These are phyloP conservation scores for Ichneumoninae sp. DNA, from an alignment of 2,888 invertebrate genomes.

Conservation along the genomic window DNA sequence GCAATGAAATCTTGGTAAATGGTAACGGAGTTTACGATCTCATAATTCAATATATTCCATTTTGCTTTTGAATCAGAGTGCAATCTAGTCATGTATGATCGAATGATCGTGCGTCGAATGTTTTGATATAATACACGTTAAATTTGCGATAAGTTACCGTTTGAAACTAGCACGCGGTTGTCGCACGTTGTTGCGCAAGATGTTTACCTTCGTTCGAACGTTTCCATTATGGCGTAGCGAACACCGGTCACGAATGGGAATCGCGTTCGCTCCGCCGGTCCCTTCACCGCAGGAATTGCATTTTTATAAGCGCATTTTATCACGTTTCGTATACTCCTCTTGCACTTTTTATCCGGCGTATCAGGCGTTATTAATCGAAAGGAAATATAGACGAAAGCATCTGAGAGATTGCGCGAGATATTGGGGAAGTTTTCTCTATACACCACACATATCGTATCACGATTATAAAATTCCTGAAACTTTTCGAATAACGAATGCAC, in stretches of 20 bases:
- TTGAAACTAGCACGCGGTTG: slow-evolving; percentile 77
- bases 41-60: not conserved
- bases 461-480: slow-evolving; percentile 48
- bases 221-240: slow-evolving; percentile 36
- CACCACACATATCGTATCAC: not conserved
- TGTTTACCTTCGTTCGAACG: slow-evolving; percentile 51
- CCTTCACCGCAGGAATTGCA: slow-evolving; percentile 21
- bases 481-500: slow-evolving; percentile 49
- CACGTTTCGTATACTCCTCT: slow-evolving; percentile 16
- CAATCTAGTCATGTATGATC: not conserved
- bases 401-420: slow-evolving; percentile 24
- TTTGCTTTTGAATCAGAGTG: not conserved
- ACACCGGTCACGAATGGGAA: slow-evolving; percentile 45
- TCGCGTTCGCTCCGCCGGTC: slow-evolving; percentile 35
- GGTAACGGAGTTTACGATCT: not conserved
- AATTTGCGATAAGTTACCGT: slow-evolving; percentile 59
- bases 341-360: slow-evolving; percentile 17
- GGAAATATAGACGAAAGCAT: slow-evolving; percentile 42
- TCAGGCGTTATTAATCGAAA: slow-evolving; percentile 42
- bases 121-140: slow-evolving; percentile 35
- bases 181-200: slow-evolving; percentile 65
- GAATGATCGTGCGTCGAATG: not conserved
- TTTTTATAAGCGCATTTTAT: slow-evolving; percentile 18
- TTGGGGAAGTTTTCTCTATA: slow-evolving; percentile 52
- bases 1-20: not conserved